Evolutionary conservation across 2,797 vertebrate species (phyloP).

Genomic region (Pseudomugil gertrudae): DNA sequence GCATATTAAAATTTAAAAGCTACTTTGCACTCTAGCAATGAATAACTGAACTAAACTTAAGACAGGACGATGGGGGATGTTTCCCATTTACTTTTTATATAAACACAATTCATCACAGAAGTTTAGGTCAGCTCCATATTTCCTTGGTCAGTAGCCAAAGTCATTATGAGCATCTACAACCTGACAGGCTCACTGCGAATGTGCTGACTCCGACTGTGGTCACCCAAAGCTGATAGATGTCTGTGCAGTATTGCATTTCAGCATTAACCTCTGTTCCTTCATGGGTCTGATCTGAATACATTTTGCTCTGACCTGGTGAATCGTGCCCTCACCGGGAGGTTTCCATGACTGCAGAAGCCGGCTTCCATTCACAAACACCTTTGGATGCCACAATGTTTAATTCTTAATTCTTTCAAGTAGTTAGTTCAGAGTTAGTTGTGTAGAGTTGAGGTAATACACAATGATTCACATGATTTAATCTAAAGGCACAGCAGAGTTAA

Average conservation of each 20-base stretch:
- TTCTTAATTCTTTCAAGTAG: not conserved
- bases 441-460: not conserved
- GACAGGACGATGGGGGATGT: conserved; percentile 22
- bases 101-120: not conserved
- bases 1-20: too few species aligned
- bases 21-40: conserved; percentile 21
- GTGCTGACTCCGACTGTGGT: conserved; percentile 11
- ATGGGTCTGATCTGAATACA: not conserved
- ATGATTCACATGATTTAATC: too few species aligned
- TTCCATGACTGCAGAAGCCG: not conserved
- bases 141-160: conserved; percentile 30
- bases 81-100: not conserved
- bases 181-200: conserved; percentile 11
- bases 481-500: not conserved
- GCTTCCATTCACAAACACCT: too few species aligned
- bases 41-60: conserved; percentile 22
- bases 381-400: not conserved
- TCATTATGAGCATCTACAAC: conserved; percentile 42
- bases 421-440: not conserved
- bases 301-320: not conserved
- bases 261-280: not conserved
- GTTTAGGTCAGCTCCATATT: not conserved
- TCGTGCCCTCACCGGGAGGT: not conserved
- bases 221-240: conserved; percentile 12
- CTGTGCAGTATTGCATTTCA: conserved; percentile 4